Conservation (phyloP, 2,797 vertebrate species). For the Psittacula derbiana region DNA sequence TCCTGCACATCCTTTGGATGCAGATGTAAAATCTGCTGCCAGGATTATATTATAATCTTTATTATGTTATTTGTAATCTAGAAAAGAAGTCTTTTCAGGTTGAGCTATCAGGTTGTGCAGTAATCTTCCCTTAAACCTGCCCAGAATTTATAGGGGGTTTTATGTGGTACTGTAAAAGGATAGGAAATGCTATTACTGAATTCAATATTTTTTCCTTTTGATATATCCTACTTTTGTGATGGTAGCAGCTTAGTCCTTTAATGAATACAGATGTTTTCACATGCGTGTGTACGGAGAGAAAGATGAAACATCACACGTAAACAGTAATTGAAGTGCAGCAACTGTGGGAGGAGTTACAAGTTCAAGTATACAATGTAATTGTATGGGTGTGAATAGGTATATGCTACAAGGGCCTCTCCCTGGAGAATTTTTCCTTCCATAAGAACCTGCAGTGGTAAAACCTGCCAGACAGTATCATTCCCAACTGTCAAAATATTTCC, state of each 20-base stretch:
- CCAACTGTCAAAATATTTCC: not conserved
- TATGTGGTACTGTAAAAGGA: not conserved
- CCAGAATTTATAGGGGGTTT: not conserved
- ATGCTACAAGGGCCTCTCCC: not conserved
- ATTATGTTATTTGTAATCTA: not conserved
- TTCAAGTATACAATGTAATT: not conserved
- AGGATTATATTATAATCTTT: not conserved
- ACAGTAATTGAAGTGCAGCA: not conserved
- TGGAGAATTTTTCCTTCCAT: not conserved
- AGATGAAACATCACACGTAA: not conserved
- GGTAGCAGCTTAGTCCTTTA: not conserved
- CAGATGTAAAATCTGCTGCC: not conserved
- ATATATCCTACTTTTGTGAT: not conserved
- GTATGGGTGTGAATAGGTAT: fast-evolving
- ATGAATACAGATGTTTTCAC: not conserved
- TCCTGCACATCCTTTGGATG: not conserved
- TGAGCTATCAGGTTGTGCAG: not conserved
- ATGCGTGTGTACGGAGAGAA: not conserved
- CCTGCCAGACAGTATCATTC: not conserved
- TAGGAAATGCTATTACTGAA: not conserved
- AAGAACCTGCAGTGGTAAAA: not conserved
- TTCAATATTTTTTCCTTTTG: not conserved
- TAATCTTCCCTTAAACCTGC: conserved; percentile 3
- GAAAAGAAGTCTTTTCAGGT: not conserved
- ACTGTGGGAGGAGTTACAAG: not conserved